These are phyloP conservation scores for Archegozetes longisetosus DNA, from an alignment of 1,140 invertebrate genomes.

Conservation along the genomic window DNA sequence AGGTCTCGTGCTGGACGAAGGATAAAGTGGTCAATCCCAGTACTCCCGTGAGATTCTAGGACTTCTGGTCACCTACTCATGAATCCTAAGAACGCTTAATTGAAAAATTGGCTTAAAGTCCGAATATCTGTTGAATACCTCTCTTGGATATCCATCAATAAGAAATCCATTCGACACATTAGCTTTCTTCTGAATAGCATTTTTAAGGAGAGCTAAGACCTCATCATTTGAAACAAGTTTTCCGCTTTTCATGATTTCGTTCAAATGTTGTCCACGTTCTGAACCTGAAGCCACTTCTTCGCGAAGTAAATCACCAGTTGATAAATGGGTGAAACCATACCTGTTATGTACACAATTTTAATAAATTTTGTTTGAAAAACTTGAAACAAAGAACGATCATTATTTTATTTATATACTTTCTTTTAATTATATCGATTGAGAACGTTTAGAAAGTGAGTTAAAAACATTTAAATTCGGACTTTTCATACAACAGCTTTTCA, in stretches of 20 bases:
- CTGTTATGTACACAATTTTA: no score
- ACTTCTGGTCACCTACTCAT: no score
- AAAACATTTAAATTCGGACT: no score
- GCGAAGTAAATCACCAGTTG: slow-evolving; percentile 75
- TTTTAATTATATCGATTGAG: not conserved
- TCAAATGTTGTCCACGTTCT: slow-evolving; percentile 55
- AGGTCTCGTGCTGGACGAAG: no score
- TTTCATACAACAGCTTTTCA: no score
- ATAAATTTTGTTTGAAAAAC: no score
- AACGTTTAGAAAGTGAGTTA: not conserved
- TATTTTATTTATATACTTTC: not conserved
- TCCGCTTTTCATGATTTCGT: slow-evolving; percentile 57
- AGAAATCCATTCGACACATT: slow-evolving; percentile 67
- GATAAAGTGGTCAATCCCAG: no score
- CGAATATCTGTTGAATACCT: slow-evolving; percentile 29
- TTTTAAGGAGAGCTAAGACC: slow-evolving; percentile 67
- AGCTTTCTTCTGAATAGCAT: slow-evolving; percentile 55
- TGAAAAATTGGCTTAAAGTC: no score
- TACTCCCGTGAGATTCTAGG: no score
- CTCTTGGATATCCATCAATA: slow-evolving; percentile 89
- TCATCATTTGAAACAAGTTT: slow-evolving; percentile 43
- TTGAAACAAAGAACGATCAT: not conserved
- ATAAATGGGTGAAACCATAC: slow-evolving; percentile 55
- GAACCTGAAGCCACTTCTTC: slow-evolving; percentile 75
- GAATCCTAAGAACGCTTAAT: no score